phyloP scores from a whole-genome alignment of 2,797 vertebrate species.

The Graptemys geographica region DNA sequence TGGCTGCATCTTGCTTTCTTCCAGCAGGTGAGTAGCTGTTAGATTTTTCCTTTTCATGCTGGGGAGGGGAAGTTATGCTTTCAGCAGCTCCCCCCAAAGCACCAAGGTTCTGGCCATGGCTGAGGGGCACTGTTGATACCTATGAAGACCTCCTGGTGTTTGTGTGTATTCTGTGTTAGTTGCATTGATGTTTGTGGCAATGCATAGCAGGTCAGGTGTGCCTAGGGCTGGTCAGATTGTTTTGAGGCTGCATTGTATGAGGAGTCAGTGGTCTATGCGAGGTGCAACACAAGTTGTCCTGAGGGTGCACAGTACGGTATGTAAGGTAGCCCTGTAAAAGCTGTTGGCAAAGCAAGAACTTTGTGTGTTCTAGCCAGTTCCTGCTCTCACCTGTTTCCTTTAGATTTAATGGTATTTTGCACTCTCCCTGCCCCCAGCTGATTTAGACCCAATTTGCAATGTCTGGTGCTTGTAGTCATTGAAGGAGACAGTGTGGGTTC shows the following conservation, averaged over 20 bases:
- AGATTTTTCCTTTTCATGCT: neutral
- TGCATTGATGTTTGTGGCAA: neutral
- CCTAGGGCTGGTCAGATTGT: neutral
- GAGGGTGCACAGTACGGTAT: rapidly evolving
- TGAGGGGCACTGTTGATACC: neutral
- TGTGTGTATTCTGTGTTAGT: neutral
- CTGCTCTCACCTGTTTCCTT: neutral
- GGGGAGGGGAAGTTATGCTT: neutral
- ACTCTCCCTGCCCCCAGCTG: neutral
- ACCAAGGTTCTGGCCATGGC: neutral
- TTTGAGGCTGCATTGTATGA: neutral
- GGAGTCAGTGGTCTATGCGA: neutral
- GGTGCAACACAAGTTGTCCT: neutral
- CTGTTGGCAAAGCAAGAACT: neutral
- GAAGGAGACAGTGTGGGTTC: rapidly evolving
- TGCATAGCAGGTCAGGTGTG: neutral
- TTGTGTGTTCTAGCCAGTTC: neutral
- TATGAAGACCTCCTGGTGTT: neutral
- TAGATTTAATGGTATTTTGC: neutral
- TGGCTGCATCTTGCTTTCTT: neutral
- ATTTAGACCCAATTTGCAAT: rapidly evolving
- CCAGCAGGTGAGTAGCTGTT: neutral
- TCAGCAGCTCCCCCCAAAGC: neutral
- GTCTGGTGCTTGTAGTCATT: rapidly evolving
- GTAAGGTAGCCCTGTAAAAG: neutral